Base-by-base conservation (phyloP, 1,140 invertebrate species). In the Branchinecta lindahli region DNA sequence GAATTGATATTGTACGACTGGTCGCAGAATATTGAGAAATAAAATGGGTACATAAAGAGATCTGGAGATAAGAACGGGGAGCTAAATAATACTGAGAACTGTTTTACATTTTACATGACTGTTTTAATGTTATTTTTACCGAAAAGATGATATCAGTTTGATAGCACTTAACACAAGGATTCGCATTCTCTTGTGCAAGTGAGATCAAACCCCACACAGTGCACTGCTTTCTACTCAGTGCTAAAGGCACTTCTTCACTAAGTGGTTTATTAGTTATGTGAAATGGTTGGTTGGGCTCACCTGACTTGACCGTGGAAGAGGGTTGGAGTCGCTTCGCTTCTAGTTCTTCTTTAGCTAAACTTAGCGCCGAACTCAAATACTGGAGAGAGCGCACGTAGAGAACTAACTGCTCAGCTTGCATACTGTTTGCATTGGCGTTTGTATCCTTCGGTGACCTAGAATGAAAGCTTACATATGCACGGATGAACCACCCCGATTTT, bases 301-400 rank as follows among this genome's bases (percentile, higher is more conserved):
- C 89, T 77, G 86, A 87, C 80, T 91, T 92, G 1, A 98, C 94
- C 73, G 88, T 89, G 61, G 87, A 85, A 18, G 94, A 96, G 61
- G 93, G 91, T 75, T 94, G 89, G 18, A 98, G 82, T 75, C 87
- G 85, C 46, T 89, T 87, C 67, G 84, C 82, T 75, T 88, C 87
- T 66, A 97, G 84, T 78, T 97, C 90, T 74, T 90, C 86, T 44
- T 91, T 89, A 8, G 96, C 94, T 52, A 98, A 83, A 72, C 88
- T 87, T 69, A 99, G 83, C 8, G 94, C 92, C 8, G 92, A 93
- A 67, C 92, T 92, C 2, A 98, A 83, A 78, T 97, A 84, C 76
- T 98, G 94, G 70, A 98, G 82, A 0, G 92, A 91, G 74, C 89
- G 80, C 47, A 97, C 87, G 73, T 98, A 85, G 66, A 99, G 82